Evolutionary conservation across 2,888 invertebrate species (phyloP).

Genomic region (Anthophora plumipes): DNA sequence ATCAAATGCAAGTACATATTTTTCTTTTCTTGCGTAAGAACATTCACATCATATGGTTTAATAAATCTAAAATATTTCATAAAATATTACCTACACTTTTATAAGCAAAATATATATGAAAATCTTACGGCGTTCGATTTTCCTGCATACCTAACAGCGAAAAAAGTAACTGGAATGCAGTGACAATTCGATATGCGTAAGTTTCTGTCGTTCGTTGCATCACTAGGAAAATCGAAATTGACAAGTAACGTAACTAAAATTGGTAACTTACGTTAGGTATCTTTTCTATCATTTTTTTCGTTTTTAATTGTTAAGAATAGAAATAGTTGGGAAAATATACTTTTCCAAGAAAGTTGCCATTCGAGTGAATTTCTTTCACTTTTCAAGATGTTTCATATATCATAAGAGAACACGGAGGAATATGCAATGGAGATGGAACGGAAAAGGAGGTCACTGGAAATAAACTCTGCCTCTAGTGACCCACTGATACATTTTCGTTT

Average conservation of each 20-base stretch:
- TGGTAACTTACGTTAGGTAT: no score
- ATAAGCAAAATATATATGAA: no score
- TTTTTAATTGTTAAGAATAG: background rate
- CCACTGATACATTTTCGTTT: slow-evolving; percentile 80
- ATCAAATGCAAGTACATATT: no score
- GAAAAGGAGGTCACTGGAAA: slow-evolving; percentile 75
- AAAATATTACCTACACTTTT: no score
- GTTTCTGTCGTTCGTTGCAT: slow-evolving; percentile 11
- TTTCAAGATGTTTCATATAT: background rate
- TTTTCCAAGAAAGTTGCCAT: background rate
- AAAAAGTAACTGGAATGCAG: background rate
- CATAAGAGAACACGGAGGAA: slow-evolving; percentile 28
- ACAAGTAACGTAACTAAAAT: background rate
- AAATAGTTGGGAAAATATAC: background rate
- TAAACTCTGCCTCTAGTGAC: slow-evolving; percentile 77
- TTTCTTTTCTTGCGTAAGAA: no score
- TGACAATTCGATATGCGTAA: slow-evolving; percentile 1
- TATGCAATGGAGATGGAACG: slow-evolving; percentile 52
- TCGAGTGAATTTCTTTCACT: background rate
- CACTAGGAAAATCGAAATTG: background rate
- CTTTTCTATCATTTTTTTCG: no score
- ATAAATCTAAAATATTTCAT: no score
- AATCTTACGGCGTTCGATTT: no score
- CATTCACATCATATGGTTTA: no score
- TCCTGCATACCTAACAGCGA: background rate